Base-by-base conservation (phyloP, 2,797 vertebrate genomes). In the Chaunax sp. region DNA sequence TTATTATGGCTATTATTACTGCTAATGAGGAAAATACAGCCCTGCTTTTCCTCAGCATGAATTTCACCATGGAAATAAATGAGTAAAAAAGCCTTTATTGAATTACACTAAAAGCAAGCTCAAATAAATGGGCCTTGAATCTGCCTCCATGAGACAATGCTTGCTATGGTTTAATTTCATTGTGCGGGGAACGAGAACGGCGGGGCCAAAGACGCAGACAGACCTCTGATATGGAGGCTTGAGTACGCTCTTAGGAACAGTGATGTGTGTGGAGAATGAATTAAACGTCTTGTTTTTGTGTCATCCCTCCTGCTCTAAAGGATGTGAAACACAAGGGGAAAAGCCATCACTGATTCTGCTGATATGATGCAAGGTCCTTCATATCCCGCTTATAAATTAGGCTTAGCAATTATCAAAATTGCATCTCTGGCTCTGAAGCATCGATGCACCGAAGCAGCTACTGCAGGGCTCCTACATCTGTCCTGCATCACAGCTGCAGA, bases 101-200 rank as follows among this genome's bases (percentile, higher is more conserved):
- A 92, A 94, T 95, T 95, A 94, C 89, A 92, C 94, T 94, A 94
- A 95, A 95, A 95, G 93, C 94, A 94, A 94, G 94, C 92, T 92
- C 91, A 92, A 94, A 93, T 93, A 93, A 94, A 94, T 94, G 94
- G 94, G 91, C 90, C 92, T 92, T 90, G 92, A 90, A 93, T 94
- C 90, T 91, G 90, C 91, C 91, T 93, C 89, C 88, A 87, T 77
- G 87, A 92, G 92, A 89, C 85, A 75, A 89, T 60, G 90, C 88
- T 91, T 68, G 87, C 88, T 81, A 79, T 81, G 87, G 82, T 82
- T 61, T 94, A 93, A 94, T 95, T 92, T 93, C 92, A 94, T 94
- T 93, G 92, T 87, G 88, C 62, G 33, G 87, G 64, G 83, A 81
- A 86, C 65, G 63, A 87, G 81, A 82, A 81, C 86, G 83, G 76